Percentiles rank a stretch among this genome's conserved stretches.
phyloP scores from a whole-genome alignment of 2,888 invertebrate species.

The Stenurella melanura region DNA sequence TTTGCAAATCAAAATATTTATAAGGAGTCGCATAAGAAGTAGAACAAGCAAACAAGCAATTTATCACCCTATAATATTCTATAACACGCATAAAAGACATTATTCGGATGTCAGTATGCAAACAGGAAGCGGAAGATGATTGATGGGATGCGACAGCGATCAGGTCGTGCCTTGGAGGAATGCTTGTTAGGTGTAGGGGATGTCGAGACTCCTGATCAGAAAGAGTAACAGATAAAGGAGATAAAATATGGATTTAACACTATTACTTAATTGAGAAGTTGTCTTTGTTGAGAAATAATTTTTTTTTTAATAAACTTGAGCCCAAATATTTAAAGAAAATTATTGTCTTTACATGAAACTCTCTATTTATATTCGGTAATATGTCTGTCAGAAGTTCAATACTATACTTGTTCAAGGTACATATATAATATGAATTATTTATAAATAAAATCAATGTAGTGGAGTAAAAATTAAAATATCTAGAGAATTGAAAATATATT shows the following conservation, averaged over 20 bases:
- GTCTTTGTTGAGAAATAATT: not conserved
- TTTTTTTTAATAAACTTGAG: too few species aligned
- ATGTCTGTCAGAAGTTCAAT: too few species aligned
- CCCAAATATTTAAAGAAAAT: too few species aligned
- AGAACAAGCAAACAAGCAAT: slow-evolving; percentile 31
- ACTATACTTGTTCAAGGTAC: too few species aligned
- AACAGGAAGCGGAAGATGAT: slow-evolving; percentile 66
- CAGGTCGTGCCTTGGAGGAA: slow-evolving; percentile 51
- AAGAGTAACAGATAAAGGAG: not conserved
- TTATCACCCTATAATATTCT: slow-evolving; percentile 49
- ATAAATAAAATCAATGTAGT: too few species aligned
- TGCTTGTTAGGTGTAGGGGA: slow-evolving; percentile 16
- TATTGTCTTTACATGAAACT: too few species aligned
- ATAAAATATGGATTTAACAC: not conserved
- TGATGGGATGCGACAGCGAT: slow-evolving; percentile 58
- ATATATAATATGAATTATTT: too few species aligned
- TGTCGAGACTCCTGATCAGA: not conserved
- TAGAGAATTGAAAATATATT: too few species aligned
- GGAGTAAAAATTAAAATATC: too few species aligned
- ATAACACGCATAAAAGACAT: slow-evolving; percentile 60
- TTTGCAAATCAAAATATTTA: not conserved
- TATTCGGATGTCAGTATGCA: slow-evolving; percentile 63
- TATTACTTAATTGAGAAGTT: not conserved
- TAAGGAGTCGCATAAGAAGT: not conserved
- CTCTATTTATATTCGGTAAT: too few species aligned